Base-by-base conservation (phyloP, 2,888 invertebrate species). In the Drosophila leonis region DNA sequence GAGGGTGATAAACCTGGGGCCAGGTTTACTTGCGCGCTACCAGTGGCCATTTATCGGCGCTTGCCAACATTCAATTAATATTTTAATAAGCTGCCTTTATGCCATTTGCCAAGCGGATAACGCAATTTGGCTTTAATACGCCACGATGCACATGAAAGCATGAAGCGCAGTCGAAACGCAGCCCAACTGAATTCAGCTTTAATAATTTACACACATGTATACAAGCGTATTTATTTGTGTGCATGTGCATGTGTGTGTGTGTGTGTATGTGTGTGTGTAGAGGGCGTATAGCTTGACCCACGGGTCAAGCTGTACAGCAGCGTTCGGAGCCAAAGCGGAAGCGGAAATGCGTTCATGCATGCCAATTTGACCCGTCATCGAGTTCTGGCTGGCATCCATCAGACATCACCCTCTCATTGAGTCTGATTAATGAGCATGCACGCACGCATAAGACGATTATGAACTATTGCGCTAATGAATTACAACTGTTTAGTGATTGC, bases 71-170 rank as follows among this genome's bases (percentile, higher is more conserved):
- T 90, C 90, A 88, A 88, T 88, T 88, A 90, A 88, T 86, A 90
- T 88, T 90, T 90, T 90, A 88, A 90, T 88, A 90, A 83, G 88
- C 90, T 70, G 80, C 77, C 87, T 84, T 88, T 82, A 77, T 80
- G 78, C 81, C 74, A 69, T 81, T 90, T 77, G 80, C 71, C 65
- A 65, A 68, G 69, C 80, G 88, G 83, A 88, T 90, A 88, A 90
- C 81, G 83, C 78, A 80, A 81, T 90, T 89, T 80, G 81, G 82
- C 78, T 80, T 88, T 82, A 74, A 75, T 78, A 78, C 77, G 85
- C 74, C 66, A 60, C 68, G 72, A 49, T 75, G 89, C 89, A 75
- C 82, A 64, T 71, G 72, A 75, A 76, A 72, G 42, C 72, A 69
- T 48, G 42, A 56, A 66, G 61, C 63, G 46, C 70, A 67, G 27